Evolutionary conservation across 2,888 invertebrate species (phyloP), one percentile per base, ranked within the genome.

Genomic region (Thera obeliscata): DNA sequence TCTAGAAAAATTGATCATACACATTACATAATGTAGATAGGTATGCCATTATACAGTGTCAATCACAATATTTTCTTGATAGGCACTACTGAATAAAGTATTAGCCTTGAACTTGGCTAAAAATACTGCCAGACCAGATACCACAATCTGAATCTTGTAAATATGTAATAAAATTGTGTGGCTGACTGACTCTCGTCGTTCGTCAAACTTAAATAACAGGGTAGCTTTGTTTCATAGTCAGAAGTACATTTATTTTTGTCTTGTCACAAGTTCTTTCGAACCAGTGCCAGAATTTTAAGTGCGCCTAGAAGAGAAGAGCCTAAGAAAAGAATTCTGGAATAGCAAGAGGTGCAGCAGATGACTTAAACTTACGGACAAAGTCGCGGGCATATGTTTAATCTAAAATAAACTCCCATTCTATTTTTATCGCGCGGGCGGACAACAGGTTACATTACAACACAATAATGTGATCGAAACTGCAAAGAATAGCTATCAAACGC

Each of bases 401-500:
- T 52, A 58, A 64, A 67, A 60, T 60, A 65, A 60, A 63, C 49
- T 54, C 48, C 46, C 52, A 57, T 35, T 57, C 56, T 64, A 64
- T 68, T 57, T 68, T 41, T 64, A 68, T 48, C 54, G 50, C 57
- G 46, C 57, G 56, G 9, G 43, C 41, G 1, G 41, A 35, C 65
- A 58, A 58, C 61, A 66, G 66, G 66, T 55, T 54, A 52, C 50
- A 50, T 58, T 54, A 56, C 50, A 50, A 57, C 57, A 62, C 61
- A 35, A 61, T 61, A 55, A 66, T 68, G 61, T 57, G 60, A 67
- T 73, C 68, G 49, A 54, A 65, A 62, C 52, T 50, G 52, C 62
- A 62, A 70, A 61, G 50, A 59, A 61, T 9, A 56, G 66, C 58
- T 33, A 69, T 65, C 56, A 65, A 68, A 62, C 52, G 56, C 71